Evolutionary conservation across 2,797 vertebrate genomes (phyloP).

Genomic region (Cuniculus paca): DNA sequence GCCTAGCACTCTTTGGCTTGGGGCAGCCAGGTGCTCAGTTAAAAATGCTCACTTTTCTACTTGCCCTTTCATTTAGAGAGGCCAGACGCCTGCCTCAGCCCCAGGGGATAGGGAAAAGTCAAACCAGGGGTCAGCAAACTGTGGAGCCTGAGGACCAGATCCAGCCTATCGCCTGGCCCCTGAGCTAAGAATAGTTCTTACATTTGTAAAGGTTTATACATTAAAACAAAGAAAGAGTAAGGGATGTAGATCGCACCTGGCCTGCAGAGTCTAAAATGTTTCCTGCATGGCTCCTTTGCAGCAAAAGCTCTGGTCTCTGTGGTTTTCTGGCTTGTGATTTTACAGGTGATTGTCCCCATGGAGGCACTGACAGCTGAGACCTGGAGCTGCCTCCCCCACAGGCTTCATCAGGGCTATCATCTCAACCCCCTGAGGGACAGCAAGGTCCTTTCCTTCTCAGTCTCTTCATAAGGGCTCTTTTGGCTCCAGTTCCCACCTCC

Average conservation of each 20-base stretch:
- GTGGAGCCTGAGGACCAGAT: neutral
- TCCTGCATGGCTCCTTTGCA: neutral
- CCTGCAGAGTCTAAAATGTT: neutral
- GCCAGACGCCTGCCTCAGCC: neutral
- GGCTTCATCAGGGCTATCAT: neutral
- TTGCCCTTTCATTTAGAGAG: neutral
- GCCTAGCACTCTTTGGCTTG: neutral
- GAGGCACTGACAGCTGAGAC: neutral
- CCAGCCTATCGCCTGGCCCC: neutral
- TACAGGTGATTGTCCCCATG: neutral
- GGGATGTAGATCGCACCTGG: neutral
- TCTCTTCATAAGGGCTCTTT: neutral
- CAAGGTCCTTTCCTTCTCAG: neutral
- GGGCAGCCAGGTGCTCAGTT: neutral
- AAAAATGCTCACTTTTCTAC: neutral
- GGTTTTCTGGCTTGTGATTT: neutral
- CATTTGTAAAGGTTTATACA: neutral
- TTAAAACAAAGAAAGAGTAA: neutral
- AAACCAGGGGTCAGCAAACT: neutral
- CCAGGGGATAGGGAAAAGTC: neutral
- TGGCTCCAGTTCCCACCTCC: neutral
- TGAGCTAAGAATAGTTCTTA: neutral
- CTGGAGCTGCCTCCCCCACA: rapidly evolving
- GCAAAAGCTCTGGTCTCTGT: neutral
- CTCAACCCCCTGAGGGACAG: neutral